Conservation (phyloP, 2,888 invertebrate species). For the Gerris lacustris region DNA sequence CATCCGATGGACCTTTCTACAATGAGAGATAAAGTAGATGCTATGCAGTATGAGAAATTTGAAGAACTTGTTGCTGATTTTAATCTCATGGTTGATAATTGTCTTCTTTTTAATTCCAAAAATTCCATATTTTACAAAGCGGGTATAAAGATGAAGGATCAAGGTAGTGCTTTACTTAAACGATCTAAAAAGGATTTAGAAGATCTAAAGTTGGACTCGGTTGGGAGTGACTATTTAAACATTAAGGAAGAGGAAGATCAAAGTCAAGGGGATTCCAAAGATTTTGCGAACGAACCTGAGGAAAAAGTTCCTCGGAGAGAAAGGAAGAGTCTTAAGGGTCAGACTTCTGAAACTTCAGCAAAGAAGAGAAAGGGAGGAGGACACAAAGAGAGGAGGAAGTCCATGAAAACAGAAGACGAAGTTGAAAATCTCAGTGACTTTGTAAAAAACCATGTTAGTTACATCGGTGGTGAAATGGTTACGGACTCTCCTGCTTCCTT, state of each 20-base stretch:
- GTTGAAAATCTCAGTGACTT: neutral
- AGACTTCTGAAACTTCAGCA: neutral
- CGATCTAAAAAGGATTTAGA: conserved; percentile 62
- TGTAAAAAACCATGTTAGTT: neutral
- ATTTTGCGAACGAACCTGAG: neutral
- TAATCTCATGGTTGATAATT: conserved; percentile 90
- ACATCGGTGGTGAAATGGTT: conserved; percentile 1
- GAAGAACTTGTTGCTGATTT: conserved; percentile 80
- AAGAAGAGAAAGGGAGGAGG: neutral
- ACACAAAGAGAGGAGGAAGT: neutral
- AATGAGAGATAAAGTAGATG: conserved; percentile 66
- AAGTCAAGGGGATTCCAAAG: neutral
- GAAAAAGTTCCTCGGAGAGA: neutral
- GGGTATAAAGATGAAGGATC: conserved; percentile 77
- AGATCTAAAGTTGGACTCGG: neutral
- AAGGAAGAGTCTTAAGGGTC: neutral
- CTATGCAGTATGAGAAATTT: conserved; percentile 53
- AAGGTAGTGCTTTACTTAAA: conserved; percentile 65
- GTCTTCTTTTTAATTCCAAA: conserved; percentile 85
- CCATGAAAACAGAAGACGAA: neutral
- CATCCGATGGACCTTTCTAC: conserved; percentile 80
- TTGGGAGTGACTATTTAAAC: neutral
- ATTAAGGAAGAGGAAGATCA: neutral
- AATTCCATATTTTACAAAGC: conserved; percentile 89
- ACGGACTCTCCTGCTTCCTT: neutral